These are phyloP conservation scores for Parasteatoda lunata DNA, from an alignment of 2,888 invertebrate genomes.

Conservation along the genomic window DNA sequence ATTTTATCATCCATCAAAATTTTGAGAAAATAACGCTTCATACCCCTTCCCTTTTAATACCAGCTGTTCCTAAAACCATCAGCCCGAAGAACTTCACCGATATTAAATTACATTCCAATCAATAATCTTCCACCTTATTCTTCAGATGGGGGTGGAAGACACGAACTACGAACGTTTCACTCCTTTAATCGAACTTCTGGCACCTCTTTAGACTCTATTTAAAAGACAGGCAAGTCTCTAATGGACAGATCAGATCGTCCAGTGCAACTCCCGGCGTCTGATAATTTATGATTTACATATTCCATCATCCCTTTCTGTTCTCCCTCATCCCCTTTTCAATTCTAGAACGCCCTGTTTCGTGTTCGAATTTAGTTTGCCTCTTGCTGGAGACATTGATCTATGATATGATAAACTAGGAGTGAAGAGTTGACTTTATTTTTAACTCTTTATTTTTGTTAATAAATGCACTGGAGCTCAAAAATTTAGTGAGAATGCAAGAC, in stretches of 20 bases:
- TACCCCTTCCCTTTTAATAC: slow-evolving; percentile 43
- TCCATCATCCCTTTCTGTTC: slow-evolving; percentile 8
- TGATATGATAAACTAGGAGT: slow-evolving; percentile 50
- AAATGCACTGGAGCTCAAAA: background rate
- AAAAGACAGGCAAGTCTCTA: slow-evolving; percentile 49
- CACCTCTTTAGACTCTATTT: slow-evolving; percentile 53
- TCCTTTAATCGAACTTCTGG: slow-evolving; percentile 40
- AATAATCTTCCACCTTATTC: slow-evolving; percentile 53
- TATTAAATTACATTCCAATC: slow-evolving; percentile 67
- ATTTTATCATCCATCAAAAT: slow-evolving; percentile 30
- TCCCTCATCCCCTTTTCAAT: slow-evolving; percentile 4
- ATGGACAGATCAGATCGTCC: slow-evolving; percentile 58
- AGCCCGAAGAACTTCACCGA: slow-evolving; percentile 49
- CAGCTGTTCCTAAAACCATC: slow-evolving; percentile 56
- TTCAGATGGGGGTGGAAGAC: slow-evolving; percentile 25
- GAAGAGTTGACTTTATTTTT: slow-evolving; percentile 22
- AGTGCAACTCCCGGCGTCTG: slow-evolving; percentile 19
- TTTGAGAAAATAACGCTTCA: slow-evolving; percentile 12
- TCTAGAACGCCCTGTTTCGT: slow-evolving; percentile 21
- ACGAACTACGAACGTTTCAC: background rate
- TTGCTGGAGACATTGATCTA: slow-evolving; percentile 53
- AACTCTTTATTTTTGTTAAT: background rate
- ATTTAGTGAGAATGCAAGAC: no score
- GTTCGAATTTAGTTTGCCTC: slow-evolving; percentile 22
- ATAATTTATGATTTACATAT: slow-evolving; percentile 52